A percentile compares a stretch with the other conserved stretches of the same genome.
Evolutionary conservation across 1,140 invertebrate genomes (phyloP).

Genomic region (Pseudomyrmex dendroicus): DNA sequence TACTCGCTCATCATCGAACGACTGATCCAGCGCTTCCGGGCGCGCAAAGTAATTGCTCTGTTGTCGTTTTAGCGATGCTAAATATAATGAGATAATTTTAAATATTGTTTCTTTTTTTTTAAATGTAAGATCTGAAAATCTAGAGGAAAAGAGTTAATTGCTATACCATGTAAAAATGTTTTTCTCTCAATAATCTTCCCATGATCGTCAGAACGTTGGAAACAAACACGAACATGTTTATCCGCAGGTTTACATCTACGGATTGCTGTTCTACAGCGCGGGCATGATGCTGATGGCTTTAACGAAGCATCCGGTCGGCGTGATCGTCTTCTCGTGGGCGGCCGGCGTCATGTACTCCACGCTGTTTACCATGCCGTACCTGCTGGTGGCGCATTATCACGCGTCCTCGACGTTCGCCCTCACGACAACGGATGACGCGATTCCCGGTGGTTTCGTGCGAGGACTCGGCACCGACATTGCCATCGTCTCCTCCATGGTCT

Average conservation of each 20-base stretch:
- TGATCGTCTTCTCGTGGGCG: constrained; percentile 95
- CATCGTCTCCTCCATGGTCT: constrained; percentile 97
- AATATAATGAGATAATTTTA: too few species aligned
- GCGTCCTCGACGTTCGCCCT: constrained; percentile 91
- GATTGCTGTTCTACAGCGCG: constrained; percentile 94
- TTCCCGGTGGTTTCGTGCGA: constrained; percentile 86
- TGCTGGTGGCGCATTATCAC: constrained; percentile 97
- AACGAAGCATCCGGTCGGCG: constrained; percentile 90
- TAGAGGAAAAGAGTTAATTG: too few species aligned
- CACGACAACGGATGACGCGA: constrained; percentile 84
- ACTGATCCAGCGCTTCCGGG: constrained; percentile 90
- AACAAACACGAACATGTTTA: background rate
- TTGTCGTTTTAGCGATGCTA: too few species aligned
- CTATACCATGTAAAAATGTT: too few species aligned
- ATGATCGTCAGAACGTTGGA: too few species aligned
- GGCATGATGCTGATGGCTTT: constrained; percentile 96
- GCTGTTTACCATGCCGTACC: constrained; percentile 98
- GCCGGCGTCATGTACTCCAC: constrained; percentile 99
- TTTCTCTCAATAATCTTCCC: too few species aligned
- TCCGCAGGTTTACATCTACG: constrained; percentile 92
- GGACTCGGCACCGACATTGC: constrained; percentile 97
- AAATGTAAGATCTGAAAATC: too few species aligned
- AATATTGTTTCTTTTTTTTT: too few species aligned
- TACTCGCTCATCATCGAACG: constrained; percentile 96
- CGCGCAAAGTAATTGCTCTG: constrained; percentile 30